phyloP scores from a whole-genome alignment of 2,888 invertebrate species.

The Disparrhopalites patrizii region DNA sequence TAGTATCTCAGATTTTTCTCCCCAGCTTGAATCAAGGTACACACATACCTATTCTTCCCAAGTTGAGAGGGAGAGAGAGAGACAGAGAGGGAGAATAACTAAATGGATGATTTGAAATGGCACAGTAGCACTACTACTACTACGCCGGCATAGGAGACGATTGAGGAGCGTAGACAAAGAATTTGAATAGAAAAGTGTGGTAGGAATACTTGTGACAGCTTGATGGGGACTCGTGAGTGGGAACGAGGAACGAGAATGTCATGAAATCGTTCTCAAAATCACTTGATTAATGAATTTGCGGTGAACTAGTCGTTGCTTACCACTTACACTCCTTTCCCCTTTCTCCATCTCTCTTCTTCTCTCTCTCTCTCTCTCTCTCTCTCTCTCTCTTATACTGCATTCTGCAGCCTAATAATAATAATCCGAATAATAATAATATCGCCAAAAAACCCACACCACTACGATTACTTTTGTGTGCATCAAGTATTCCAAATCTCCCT shows the following conservation, averaged over 20 bases:
- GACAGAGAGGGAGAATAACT: neutral
- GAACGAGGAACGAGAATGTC: slow-evolving; percentile 22
- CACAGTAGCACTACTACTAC: too few species aligned
- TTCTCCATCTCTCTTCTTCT: neutral
- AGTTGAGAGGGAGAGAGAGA: neutral
- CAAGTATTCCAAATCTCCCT: neutral
- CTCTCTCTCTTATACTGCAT: too few species aligned
- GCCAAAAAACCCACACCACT: neutral
- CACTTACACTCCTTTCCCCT: neutral
- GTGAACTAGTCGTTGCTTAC: slow-evolving; percentile 12
- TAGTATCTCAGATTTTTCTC: neutral
- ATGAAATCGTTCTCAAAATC: slow-evolving; percentile 30
- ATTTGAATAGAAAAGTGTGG: slow-evolving; percentile 25
- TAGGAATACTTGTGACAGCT: slow-evolving; percentile 16
- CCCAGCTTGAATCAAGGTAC: too few species aligned
- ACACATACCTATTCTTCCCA: too few species aligned
- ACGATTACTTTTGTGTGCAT: neutral
- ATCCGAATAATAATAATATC: too few species aligned
- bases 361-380: neutral
- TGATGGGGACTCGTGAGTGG: slow-evolving; percentile 23
- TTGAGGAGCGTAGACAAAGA: slow-evolving; percentile 10
- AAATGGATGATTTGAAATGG: slow-evolving; percentile 16
- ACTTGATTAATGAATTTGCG: slow-evolving; percentile 28
- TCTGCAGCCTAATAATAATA: too few species aligned
- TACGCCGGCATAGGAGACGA: too few species aligned